phyloP scores from a whole-genome alignment of 2,113 vertebrate genomes.

The Oxyruncus cristatus region DNA sequence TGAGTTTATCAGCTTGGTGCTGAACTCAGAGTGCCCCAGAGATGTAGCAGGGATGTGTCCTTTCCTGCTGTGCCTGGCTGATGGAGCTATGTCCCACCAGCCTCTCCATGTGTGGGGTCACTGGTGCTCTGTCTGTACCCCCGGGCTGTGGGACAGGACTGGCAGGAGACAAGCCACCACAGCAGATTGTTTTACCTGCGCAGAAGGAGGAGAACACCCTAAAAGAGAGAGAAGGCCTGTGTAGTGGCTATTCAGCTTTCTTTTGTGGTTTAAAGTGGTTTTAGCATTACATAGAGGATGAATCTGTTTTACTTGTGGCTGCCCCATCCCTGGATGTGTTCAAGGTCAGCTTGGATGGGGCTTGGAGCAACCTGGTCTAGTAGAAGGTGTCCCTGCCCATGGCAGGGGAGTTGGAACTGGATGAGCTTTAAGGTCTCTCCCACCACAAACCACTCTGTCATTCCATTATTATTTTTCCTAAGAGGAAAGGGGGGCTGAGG shows the following conservation, averaged over 20 bases:
- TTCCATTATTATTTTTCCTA: not conserved
- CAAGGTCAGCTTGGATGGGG: not conserved
- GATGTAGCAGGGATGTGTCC: not conserved
- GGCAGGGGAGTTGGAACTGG: not conserved
- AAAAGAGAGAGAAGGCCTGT: not conserved
- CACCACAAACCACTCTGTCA: not conserved
- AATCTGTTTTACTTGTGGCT: not conserved
- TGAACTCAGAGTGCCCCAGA: not conserved
- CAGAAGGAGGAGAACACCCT: not conserved
- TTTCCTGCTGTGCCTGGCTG: not conserved
- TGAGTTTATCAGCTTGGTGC: not conserved
- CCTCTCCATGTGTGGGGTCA: not conserved
- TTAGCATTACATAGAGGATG: not conserved
- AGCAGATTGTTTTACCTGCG: not conserved
- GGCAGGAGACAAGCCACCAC: not conserved
- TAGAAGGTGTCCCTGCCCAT: not conserved
- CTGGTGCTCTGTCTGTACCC: accelerated
- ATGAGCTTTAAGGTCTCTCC: not conserved
- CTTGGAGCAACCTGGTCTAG: not conserved
- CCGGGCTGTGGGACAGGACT: not conserved
- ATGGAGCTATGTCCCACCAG: not conserved
- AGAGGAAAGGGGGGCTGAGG: not conserved
- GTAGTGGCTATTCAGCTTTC: accelerated
- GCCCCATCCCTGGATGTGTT: not conserved
- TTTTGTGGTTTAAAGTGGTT: not conserved